Conservation (phyloP, 2,797 vertebrate species). For the Heterohyrax brucei region DNA sequence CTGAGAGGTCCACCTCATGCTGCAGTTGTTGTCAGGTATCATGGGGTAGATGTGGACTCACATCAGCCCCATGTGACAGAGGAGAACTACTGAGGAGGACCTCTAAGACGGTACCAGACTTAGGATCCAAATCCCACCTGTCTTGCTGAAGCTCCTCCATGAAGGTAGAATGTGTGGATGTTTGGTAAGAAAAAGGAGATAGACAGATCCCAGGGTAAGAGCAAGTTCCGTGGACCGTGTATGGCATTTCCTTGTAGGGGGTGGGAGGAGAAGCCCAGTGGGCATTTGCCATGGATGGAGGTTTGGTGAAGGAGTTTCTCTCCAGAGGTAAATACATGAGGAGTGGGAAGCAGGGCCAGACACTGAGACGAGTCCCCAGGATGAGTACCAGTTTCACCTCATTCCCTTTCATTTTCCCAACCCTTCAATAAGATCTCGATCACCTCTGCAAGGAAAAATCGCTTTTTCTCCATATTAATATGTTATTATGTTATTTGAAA, state of each 20-base stretch:
- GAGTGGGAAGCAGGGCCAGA: neutral
- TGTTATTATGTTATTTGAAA: neutral
- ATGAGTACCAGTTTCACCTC: neutral
- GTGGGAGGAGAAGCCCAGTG: neutral
- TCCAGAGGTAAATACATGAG: neutral
- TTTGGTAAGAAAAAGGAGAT: neutral
- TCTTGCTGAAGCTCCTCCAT: neutral
- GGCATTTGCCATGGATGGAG: neutral
- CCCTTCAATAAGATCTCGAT: neutral
- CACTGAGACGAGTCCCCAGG: neutral
- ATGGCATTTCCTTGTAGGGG: neutral
- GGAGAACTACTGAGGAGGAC: neutral
- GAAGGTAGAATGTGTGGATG: neutral
- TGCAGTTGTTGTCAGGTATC: neutral
- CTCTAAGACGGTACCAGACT: neutral
- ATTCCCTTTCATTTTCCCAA: neutral
- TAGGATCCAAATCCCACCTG: neutral
- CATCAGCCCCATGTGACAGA: neutral
- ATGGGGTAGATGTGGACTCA: neutral
- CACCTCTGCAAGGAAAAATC: neutral
- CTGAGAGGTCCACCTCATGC: neutral
- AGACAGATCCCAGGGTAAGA: neutral
- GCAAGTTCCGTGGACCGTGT: neutral
- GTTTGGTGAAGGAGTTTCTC: neutral
- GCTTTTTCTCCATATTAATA: too few species aligned